These are phyloP conservation scores for Ameiurus melas DNA, from an alignment of 2,113 vertebrate genomes.

Conservation along the genomic window DNA sequence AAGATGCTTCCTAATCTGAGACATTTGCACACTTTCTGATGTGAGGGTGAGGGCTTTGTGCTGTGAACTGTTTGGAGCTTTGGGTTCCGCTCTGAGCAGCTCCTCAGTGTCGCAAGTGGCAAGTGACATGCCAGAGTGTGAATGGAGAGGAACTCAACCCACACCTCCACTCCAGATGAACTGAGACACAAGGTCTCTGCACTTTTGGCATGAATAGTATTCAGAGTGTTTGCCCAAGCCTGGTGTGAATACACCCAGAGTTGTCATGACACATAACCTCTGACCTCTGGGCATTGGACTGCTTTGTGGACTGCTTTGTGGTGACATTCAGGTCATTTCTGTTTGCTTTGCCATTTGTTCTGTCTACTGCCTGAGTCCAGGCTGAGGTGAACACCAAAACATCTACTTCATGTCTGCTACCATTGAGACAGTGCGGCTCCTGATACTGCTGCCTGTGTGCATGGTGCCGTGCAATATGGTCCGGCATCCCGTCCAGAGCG, in stretches of 20 bases:
- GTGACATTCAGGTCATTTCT: slow-evolving; percentile 69
- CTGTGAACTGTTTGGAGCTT: slow-evolving; percentile 37
- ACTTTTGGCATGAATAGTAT: slow-evolving; percentile 28
- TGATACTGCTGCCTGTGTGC: neutral
- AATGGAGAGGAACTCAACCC: slow-evolving; percentile 21
- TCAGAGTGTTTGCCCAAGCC: slow-evolving; percentile 26
- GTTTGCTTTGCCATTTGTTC: slow-evolving; percentile 8
- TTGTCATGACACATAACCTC: slow-evolving; percentile 33
- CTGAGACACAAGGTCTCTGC: slow-evolving; percentile 35
- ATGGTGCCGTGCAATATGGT: neutral
- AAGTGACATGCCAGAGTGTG: slow-evolving; percentile 28
- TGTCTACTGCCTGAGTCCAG: neutral
- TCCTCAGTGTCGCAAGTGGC: slow-evolving; percentile 31
- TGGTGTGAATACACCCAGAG: slow-evolving; percentile 26
- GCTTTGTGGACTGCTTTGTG: slow-evolving; percentile 89
- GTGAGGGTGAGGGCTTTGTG: slow-evolving; percentile 21
- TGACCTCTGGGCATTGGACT: slow-evolving; percentile 76
- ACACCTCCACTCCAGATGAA: slow-evolving; percentile 41
- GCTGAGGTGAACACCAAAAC: neutral
- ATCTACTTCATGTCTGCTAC: neutral
- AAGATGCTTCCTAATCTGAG: slow-evolving; percentile 42
- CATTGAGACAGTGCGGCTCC: neutral
- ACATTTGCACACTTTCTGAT: slow-evolving; percentile 31
- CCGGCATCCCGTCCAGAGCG: neutral
- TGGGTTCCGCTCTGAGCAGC: slow-evolving; percentile 31